phyloP scores from a whole-genome alignment of 2,797 vertebrate genomes.

The Ceyx erithaca region DNA sequence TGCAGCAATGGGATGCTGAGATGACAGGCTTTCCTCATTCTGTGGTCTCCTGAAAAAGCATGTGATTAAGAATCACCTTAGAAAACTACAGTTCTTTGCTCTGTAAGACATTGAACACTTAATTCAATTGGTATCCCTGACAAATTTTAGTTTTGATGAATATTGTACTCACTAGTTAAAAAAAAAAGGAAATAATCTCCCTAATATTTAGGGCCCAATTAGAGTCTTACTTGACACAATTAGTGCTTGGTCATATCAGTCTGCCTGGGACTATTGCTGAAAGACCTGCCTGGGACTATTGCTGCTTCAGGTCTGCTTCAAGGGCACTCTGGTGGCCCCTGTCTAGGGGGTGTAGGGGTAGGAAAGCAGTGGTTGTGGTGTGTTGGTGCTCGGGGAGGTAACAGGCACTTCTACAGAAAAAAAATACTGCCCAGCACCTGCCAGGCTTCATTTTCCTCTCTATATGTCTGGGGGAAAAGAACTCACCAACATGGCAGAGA shows the following conservation, averaged over 20 bases:
- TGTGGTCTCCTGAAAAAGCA: background rate
- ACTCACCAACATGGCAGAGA: background rate
- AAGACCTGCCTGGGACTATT: too few species aligned
- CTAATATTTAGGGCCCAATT: background rate
- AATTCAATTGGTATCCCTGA: background rate
- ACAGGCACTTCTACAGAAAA: background rate
- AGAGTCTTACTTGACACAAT: background rate
- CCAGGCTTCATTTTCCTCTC: background rate
- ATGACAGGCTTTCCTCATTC: background rate
- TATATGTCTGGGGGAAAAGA: background rate
- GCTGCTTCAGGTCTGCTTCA: background rate
- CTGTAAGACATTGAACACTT: background rate
- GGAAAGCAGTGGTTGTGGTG: background rate
- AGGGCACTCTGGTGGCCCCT: background rate
- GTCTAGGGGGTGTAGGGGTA: background rate
- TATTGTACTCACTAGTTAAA: background rate
- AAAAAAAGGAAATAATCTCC: background rate
- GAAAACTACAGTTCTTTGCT: background rate
- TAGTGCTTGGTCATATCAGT: background rate
- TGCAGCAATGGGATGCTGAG: background rate
- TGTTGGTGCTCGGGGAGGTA: background rate
- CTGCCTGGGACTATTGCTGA: fast-evolving
- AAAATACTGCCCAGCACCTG: background rate
- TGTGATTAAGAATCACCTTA: background rate
- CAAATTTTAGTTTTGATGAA: background rate